Evolutionary conservation across 2,113 vertebrate species (phyloP).

Genomic region (Symphodus melops): DNA sequence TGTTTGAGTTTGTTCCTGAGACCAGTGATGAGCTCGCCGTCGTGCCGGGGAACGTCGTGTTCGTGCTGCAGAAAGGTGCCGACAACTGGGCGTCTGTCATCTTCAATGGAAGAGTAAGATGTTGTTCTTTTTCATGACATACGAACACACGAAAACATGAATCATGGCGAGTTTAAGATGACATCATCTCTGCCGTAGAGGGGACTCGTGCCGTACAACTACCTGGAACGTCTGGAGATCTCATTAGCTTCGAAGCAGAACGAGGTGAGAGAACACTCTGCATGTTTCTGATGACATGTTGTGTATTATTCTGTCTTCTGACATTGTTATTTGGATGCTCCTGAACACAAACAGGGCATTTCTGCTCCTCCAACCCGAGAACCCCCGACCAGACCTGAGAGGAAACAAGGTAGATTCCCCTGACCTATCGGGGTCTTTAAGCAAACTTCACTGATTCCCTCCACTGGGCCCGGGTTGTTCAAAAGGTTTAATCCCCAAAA

Average conservation of each 20-base stretch:
- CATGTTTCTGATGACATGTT: background rate
- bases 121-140: background rate
- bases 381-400: conserved; percentile 78
- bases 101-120: conserved; percentile 93
- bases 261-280: conserved; percentile 78
- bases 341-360: conserved; percentile 37
- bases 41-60: conserved; percentile 94
- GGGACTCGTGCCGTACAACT: conserved; percentile 96
- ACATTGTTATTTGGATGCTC: conserved; percentile 59
- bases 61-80: conserved; percentile 90
- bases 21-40: conserved; percentile 91
- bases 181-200: conserved; percentile 78
- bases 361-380: conserved; percentile 75
- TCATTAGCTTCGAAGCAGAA: conserved; percentile 81
- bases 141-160: background rate
- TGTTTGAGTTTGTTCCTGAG: conserved; percentile 92
- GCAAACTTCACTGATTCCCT: no score
- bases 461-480: no score
- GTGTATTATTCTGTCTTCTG: background rate
- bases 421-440: background rate
- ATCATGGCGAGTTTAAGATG: background rate
- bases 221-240: conserved; percentile 89
- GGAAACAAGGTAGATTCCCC: conserved; percentile 58
- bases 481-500: no score
- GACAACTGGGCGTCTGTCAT: conserved; percentile 97